Conservation (phyloP, 2,888 invertebrate genomes). For the Clivina fossor region DNA sequence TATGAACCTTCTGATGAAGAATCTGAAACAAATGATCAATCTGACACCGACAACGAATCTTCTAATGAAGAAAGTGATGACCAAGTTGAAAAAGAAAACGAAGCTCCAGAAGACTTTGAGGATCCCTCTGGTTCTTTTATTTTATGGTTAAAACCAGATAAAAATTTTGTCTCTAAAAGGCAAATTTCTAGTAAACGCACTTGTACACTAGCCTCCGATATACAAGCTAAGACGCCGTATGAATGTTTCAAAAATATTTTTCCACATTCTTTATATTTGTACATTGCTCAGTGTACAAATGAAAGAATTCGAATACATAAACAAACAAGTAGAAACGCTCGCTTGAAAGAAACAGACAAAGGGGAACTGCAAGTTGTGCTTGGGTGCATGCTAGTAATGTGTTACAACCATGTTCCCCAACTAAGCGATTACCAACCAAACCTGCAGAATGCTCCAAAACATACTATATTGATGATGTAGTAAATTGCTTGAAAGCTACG, state of each 20-base stretch:
- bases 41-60: constrained; percentile 8
- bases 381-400: constrained; percentile 27
- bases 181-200: constrained; percentile 22
- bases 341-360: constrained; percentile 25
- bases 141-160: constrained; percentile 22
- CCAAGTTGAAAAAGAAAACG: too few species aligned
- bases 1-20: too few species aligned
- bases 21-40: neutral
- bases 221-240: constrained; percentile 20
- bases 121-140: constrained; percentile 18
- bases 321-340: constrained; percentile 20
- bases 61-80: constrained; percentile 5
- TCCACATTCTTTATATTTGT: constrained; percentile 29
- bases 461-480: constrained; percentile 26
- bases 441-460: constrained; percentile 23
- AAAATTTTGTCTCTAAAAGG: constrained; percentile 18
- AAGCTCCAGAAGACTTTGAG: constrained; percentile 4
- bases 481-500: constrained; percentile 23
- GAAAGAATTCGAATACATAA: constrained; percentile 24
- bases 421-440: constrained; percentile 22
- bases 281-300: constrained; percentile 29
- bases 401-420: constrained; percentile 28
- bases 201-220: constrained; percentile 15
- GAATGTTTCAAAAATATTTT: constrained; percentile 23
- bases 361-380: constrained; percentile 25